These are phyloP conservation scores for Dascillus cervinus DNA, from an alignment of 2,888 invertebrate species.

Conservation along the genomic window DNA sequence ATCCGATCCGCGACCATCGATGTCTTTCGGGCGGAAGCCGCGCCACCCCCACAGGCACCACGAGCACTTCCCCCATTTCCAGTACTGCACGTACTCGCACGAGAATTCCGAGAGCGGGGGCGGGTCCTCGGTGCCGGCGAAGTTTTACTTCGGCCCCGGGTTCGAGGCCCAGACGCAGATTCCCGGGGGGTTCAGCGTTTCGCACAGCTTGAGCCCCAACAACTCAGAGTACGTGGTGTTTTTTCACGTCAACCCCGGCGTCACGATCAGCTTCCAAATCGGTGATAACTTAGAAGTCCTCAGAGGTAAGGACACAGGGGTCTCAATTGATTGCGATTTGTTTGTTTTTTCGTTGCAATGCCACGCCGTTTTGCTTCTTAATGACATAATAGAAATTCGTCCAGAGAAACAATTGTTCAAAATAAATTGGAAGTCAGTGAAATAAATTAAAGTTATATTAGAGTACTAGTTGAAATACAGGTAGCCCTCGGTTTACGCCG, in stretches of 20 bases:
- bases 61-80: constrained; percentile 46
- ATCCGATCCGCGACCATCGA: constrained; percentile 23
- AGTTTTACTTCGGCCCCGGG: constrained; percentile 53
- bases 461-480: no score
- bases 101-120: constrained; percentile 40
- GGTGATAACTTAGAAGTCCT: constrained; percentile 68
- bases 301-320: no score
- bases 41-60: constrained; percentile 42
- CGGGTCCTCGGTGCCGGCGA: constrained; percentile 45
- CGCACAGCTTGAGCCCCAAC: constrained; percentile 29
- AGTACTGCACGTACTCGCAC: constrained; percentile 39
- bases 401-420: no score
- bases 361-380: no score
- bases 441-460: no score
- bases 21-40: constrained; percentile 19
- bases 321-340: no score
- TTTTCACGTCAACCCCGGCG: constrained; percentile 70
- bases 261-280: constrained; percentile 66
- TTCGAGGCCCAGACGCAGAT: constrained; percentile 47
- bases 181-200: constrained; percentile 24
- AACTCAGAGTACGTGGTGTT: constrained; percentile 57
- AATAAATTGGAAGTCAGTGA: no score
- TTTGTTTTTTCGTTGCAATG: no score
- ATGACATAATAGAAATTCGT: no score
- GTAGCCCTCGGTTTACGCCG: no score